Base-by-base conservation (phyloP, 2,113 vertebrate genomes). In the Erpornis zantholeuca region DNA sequence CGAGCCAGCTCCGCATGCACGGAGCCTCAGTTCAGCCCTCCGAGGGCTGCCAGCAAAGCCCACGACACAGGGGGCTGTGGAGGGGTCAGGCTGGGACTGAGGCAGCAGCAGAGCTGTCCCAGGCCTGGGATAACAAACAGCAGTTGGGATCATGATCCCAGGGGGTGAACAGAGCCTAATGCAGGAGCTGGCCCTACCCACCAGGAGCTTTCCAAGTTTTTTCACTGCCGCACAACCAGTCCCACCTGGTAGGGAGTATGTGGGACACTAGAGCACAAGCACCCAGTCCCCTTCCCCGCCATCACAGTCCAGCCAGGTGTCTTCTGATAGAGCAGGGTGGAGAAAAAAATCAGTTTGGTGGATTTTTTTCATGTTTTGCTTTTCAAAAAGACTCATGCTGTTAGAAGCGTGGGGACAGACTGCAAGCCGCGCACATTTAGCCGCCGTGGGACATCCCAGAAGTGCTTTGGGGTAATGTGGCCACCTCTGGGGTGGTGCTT, bases 11-110 rank as follows among this genome's bases (percentile, higher is more conserved):
- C 76, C 1, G 36, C 1, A 4, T 20, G 70, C 29, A 0, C 6
- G 1, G 75, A 2, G 4, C 66, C 83, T 68, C 3, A 0, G 49
- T 6, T 76, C 88, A 81, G 56, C 60, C 50, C 60, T 57, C 29
- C 3, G 0, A 63, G 66, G n/a, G 40, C 66, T 0, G 12, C 54
- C 1, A 5, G 84, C 60, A 45, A 57, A 21, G 93, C 88, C 70
- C 0, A 0, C 0, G 6, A 50, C 78, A 45, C 2, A 0, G 40
- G 29, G 66, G 19, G 27, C 38, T 2, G 0, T 1, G 10, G 1
- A 21, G 47, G 29, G 28, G 24, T 50, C 60, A 52, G 78, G 25
- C 56, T 29, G 70, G 65, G 73, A n/a, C 44, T 0, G 4, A 44
- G 40, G 40, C 65, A 68, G 70, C 1, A 1, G 64, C 87, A 82